Conservation (phyloP, 2,113 vertebrate species). For the Aldabrachelys gigantea region DNA sequence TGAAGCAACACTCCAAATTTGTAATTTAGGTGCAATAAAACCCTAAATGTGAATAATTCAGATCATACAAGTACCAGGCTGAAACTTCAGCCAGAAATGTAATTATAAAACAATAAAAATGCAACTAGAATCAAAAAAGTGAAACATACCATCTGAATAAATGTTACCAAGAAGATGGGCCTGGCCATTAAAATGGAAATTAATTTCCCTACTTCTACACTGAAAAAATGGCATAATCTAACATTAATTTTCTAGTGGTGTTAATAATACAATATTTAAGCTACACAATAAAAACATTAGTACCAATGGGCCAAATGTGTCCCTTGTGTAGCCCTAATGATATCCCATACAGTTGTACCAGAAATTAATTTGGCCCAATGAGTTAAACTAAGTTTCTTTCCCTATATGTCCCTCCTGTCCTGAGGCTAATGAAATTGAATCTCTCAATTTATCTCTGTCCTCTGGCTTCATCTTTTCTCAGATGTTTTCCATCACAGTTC, state of each 20-base stretch:
- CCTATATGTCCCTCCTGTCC: slow-evolving; percentile 5
- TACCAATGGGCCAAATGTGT: slow-evolving; percentile 7
- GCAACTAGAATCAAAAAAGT: slow-evolving; percentile 51
- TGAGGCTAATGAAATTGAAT: slow-evolving; percentile 32
- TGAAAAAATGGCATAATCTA: neutral
- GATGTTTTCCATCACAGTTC: neutral
- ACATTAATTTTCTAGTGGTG: neutral
- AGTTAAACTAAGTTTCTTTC: slow-evolving; percentile 33
- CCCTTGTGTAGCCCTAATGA: neutral
- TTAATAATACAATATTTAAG: slow-evolving; percentile 57
- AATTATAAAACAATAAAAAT: slow-evolving; percentile 60
- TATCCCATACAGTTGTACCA: neutral
- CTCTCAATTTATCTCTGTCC: neutral
- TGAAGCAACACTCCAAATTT: slow-evolving; percentile 65
- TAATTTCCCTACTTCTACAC: neutral
- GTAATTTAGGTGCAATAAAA: slow-evolving; percentile 69
- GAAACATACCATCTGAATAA: slow-evolving; percentile 52
- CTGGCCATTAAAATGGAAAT: slow-evolving; percentile 38
- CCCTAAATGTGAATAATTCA: slow-evolving; percentile 60
- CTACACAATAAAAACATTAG: slow-evolving; percentile 18
- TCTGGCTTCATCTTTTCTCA: slow-evolving; percentile 23
- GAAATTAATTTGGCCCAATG: slow-evolving; percentile 27
- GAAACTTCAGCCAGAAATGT: slow-evolving; percentile 43
- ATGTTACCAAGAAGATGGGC: slow-evolving; percentile 22
- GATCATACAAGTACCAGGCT: slow-evolving; percentile 14